Evolutionary conservation across 1,140 invertebrate genomes (phyloP).

Genomic region (Apis dorsata): DNA sequence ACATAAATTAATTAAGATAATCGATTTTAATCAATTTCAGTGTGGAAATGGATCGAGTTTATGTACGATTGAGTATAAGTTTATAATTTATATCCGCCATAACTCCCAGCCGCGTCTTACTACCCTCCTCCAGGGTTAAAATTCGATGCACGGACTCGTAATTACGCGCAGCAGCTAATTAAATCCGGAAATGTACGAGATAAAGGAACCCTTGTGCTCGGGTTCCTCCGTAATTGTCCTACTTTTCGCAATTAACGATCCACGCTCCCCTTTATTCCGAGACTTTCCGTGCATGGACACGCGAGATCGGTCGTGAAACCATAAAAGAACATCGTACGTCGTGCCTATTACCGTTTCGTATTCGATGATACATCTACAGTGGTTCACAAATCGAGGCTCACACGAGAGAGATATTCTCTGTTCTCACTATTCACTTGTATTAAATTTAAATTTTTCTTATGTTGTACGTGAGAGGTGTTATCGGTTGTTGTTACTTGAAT

Average conservation of each 20-base stretch:
- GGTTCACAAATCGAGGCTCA: too few species aligned
- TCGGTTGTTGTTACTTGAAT: too few species aligned
- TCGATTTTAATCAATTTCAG: not conserved
- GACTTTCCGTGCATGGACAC: not conserved
- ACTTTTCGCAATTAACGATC: conserved; percentile 16
- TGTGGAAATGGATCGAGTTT: not conserved
- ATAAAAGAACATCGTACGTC: not conserved
- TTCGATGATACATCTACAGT: not conserved
- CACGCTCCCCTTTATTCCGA: not conserved
- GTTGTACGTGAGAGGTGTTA: too few species aligned
- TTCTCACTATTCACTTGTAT: too few species aligned
- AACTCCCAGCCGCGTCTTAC: not conserved
- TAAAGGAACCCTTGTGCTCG: conserved; percentile 12
- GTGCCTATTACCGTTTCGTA: not conserved
- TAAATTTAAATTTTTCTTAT: too few species aligned
- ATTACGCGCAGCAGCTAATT: conserved; percentile 20
- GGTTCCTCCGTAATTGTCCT: conserved; percentile 16
- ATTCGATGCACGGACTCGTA: conserved; percentile 20
- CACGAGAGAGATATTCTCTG: too few species aligned
- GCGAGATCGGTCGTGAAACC: not conserved
- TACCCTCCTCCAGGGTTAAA: not conserved
- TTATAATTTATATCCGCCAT: not conserved
- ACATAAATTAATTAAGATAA: not conserved
- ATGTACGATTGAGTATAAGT: not conserved
- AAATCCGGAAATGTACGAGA: conserved; percentile 32